These are phyloP conservation scores for Champsocephalus esox DNA, from an alignment of 2,797 vertebrate genomes.

Conservation along the genomic window DNA sequence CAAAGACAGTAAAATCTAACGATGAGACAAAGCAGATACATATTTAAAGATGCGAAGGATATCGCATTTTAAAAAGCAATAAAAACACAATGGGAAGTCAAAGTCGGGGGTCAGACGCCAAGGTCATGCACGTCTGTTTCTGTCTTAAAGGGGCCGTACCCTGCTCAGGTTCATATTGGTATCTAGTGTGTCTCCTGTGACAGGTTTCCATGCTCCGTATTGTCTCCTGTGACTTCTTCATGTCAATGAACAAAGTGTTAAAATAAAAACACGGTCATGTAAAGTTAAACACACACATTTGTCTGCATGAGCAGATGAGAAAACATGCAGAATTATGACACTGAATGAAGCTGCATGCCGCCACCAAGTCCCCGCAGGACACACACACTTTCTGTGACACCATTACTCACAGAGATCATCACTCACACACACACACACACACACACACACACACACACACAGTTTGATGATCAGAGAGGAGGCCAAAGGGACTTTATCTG, in stretches of 20 bases:
- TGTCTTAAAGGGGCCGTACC: too few relatives aligned
- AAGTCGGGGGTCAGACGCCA: too few relatives aligned
- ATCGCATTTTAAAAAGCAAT: too few relatives aligned
- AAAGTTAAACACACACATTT: neutral
- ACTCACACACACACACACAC: neutral
- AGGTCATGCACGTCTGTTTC: neutral
- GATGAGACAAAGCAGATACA: too few relatives aligned
- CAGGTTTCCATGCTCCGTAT: too few relatives aligned
- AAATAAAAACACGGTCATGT: neutral
- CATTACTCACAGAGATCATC: constrained; percentile 35
- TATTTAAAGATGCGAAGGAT: too few relatives aligned
- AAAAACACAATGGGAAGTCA: too few relatives aligned
- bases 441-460: neutral
- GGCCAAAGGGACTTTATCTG: constrained; percentile 35
- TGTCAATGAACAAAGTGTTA: too few relatives aligned
- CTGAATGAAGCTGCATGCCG: neutral
- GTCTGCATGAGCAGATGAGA: constrained; percentile 14
- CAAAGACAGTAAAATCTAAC: too few relatives aligned
- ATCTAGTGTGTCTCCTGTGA: too few relatives aligned
- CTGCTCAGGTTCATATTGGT: too few relatives aligned
- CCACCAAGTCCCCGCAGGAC: constrained; percentile 20
- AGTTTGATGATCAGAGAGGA: constrained; percentile 37
- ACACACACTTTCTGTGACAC: constrained; percentile 23
- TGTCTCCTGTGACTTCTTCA: too few relatives aligned
- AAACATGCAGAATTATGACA: constrained; percentile 8